These are phyloP conservation scores for Heptranchias perlo DNA, from an alignment of 2,113 vertebrate genomes.

Conservation along the genomic window DNA sequence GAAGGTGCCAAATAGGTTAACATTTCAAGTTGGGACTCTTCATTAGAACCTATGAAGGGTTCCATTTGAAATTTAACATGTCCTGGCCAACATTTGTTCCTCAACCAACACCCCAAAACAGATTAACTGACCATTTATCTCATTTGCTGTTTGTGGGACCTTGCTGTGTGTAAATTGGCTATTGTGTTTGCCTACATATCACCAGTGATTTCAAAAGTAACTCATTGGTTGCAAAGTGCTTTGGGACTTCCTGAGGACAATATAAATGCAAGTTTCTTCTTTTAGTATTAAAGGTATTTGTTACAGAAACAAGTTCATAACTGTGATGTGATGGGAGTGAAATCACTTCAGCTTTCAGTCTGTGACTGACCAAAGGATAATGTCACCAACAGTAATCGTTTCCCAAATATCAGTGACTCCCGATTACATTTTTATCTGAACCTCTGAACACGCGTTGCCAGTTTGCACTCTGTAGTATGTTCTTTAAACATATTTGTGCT, in stretches of 20 bases:
- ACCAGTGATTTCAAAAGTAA: too few species aligned
- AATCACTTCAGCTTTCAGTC: background rate
- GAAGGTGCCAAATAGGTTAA: background rate
- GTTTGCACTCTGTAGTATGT: background rate
- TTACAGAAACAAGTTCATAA: background rate
- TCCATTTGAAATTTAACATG: background rate
- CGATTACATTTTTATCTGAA: background rate
- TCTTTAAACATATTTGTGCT: background rate
- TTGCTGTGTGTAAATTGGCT: too few species aligned
- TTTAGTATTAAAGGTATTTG: background rate
- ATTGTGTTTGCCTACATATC: too few species aligned
- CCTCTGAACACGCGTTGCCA: background rate
- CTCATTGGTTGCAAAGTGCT: too few species aligned
- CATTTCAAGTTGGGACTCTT: background rate
- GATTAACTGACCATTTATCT: background rate
- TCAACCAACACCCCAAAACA: background rate
- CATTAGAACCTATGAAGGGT: background rate
- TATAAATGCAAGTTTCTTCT: background rate
- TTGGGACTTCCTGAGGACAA: too few species aligned
- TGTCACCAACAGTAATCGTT: background rate
- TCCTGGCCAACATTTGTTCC: too few species aligned
- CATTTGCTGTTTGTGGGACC: too few species aligned
- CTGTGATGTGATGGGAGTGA: background rate
- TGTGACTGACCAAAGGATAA: background rate
- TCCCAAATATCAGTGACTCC: background rate